Conservation (phyloP, 2,888 invertebrate species). For the Tuta absoluta region DNA sequence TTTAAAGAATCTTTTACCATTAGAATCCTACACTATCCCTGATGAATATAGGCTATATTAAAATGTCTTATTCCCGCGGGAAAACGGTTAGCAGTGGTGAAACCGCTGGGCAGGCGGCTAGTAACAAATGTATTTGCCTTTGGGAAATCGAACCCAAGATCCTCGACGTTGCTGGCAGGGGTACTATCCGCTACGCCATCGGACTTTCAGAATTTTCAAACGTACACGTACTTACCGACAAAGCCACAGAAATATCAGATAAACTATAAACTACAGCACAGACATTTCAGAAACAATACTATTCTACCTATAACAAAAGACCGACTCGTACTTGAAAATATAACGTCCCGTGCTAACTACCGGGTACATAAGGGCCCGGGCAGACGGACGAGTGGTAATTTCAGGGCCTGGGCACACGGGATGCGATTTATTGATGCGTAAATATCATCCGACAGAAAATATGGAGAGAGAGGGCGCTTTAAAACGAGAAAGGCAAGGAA, state of each 20-base stretch:
- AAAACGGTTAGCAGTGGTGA: too few species aligned
- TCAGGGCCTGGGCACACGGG: conserved; percentile 17
- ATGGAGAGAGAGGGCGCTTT: not conserved
- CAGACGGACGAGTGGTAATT: conserved; percentile 26
- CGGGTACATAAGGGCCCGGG: conserved; percentile 12
- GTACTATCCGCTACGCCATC: too few species aligned
- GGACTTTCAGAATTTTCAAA: not conserved
- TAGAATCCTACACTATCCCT: too few species aligned
- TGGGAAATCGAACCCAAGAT: too few species aligned
- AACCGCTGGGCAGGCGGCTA: too few species aligned
- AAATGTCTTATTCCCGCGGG: too few species aligned
- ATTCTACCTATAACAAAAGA: not conserved
- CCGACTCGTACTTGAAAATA: conserved; percentile 4
- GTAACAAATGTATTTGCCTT: too few species aligned
- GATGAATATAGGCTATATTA: too few species aligned
- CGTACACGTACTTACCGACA: not conserved
- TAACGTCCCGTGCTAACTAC: conserved; percentile 12
- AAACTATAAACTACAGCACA: not conserved
- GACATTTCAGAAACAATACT: conserved; percentile 2
- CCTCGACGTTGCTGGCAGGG: too few species aligned
- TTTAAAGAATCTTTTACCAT: too few species aligned
- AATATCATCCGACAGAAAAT: conserved; percentile 21
- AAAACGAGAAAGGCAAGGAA: not conserved
- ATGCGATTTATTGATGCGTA: conserved; percentile 26
- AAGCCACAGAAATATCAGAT: not conserved